Percentiles rank a stretch among this genome's conserved stretches.
Evolutionary conservation across 2,888 invertebrate species (phyloP).

Genomic region (Acanthosepion pharaonis): DNA sequence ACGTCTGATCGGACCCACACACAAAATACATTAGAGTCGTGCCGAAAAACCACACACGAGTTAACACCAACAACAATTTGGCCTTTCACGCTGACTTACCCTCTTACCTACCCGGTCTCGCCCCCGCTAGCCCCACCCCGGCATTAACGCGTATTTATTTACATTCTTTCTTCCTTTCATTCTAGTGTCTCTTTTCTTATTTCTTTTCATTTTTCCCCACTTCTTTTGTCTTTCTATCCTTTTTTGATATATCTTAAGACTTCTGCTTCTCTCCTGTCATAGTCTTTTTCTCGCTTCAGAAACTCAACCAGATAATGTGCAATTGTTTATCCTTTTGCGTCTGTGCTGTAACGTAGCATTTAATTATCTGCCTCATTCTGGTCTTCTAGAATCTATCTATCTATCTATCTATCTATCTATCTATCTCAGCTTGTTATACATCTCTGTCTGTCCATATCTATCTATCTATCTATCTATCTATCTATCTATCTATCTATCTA

Average conservation of each 20-base stretch:
- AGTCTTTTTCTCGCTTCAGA: too few relatives aligned
- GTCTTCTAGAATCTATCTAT: too few relatives aligned
- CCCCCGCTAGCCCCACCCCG: neutral
- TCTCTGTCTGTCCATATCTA: neutral
- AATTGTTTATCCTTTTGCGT: too few relatives aligned
- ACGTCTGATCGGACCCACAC: neutral
- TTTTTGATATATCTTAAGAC: too few relatives aligned
- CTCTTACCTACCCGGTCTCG: neutral
- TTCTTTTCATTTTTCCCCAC: neutral
- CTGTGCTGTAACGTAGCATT: too few relatives aligned
- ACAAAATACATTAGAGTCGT: neutral
- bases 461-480: neutral
- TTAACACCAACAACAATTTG: neutral
- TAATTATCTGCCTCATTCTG: too few relatives aligned
- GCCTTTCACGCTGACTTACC: neutral
- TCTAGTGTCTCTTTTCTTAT: neutral
- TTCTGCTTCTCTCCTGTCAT: too few relatives aligned
- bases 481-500: neutral
- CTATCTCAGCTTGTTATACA: neutral
- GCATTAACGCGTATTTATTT: neutral
- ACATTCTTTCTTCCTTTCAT: neutral
- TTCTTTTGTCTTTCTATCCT: neutral
- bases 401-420: neutral
- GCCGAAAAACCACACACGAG: conserved; percentile 33
- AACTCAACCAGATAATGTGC: too few relatives aligned